Percentiles rank a stretch among this genome's conserved stretches.
phyloP scores from a whole-genome alignment of 1,140 invertebrate species.

The Heliconius himera region DNA sequence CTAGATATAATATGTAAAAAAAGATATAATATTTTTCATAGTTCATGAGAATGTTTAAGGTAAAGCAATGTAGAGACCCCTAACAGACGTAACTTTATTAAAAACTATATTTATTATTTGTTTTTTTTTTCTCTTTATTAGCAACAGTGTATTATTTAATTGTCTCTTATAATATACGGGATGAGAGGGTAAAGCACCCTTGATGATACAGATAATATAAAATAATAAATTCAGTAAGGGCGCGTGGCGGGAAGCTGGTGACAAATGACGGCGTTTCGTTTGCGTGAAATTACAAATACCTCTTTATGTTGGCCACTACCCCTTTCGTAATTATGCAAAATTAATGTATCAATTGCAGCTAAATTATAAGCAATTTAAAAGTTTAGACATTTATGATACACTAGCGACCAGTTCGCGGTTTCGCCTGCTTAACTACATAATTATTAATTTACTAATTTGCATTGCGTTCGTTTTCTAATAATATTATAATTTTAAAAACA shows the following conservation, averaged over 20 bases:
- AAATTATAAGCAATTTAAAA: conserved; percentile 31
- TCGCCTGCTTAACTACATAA: too few relatives aligned
- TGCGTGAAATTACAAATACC: conserved; percentile 79
- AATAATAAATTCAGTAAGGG: conserved; percentile 73
- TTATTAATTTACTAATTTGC: too few relatives aligned
- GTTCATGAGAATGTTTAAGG: too few relatives aligned
- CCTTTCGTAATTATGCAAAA: conserved; percentile 75
- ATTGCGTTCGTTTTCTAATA: too few relatives aligned
- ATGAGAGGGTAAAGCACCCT: conserved; percentile 66
- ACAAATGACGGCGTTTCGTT: conserved; percentile 68
- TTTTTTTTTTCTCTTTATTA: not conserved
- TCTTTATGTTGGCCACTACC: conserved; percentile 65
- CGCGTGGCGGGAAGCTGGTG: conserved; percentile 79
- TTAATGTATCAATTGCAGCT: conserved; percentile 56
- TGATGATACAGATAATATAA: conserved; percentile 68
- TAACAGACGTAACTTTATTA: not conserved
- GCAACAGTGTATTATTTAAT: conserved; percentile 61
- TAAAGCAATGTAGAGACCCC: too few relatives aligned
- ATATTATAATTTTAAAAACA: too few relatives aligned
- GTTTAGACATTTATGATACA: not conserved
- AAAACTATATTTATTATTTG: not conserved
- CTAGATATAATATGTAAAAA: too few relatives aligned
- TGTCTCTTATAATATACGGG: conserved; percentile 60
- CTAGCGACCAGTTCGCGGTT: too few relatives aligned
- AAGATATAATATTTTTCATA: too few relatives aligned